phyloP scores from a whole-genome alignment of 2,113 vertebrate species.

The Phrynosoma platyrhinos region DNA sequence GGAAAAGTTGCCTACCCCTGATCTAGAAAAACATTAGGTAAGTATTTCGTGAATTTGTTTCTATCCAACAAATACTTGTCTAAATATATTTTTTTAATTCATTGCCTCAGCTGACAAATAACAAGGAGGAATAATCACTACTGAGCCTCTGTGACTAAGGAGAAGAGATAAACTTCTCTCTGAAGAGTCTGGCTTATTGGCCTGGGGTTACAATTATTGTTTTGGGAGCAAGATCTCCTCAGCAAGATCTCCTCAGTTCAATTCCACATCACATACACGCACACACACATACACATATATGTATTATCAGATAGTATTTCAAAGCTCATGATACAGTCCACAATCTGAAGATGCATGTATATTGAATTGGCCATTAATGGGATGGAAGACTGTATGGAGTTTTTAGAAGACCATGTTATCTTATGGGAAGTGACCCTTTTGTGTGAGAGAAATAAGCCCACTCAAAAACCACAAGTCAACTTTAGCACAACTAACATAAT shows the following conservation, averaged over 20 bases:
- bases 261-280: neutral
- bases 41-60: neutral
- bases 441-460: neutral
- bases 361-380: neutral
- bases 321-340: neutral
- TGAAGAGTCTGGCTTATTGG: neutral
- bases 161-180: neutral
- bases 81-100: neutral
- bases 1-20: too few species aligned
- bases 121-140: neutral
- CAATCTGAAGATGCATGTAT: neutral
- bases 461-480: neutral
- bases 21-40: too few species aligned
- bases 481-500: neutral
- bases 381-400: too few species aligned
- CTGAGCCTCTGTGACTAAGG: neutral
- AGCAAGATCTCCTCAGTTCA: neutral
- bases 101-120: neutral
- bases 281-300: neutral
- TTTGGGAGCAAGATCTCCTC: neutral
- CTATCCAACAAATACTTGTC: neutral
- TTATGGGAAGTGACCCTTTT: neutral
- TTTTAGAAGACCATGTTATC: neutral
- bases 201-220: neutral
- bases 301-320: neutral